Base-by-base conservation (phyloP, 2,888 invertebrate species). In the Cerceris ruficornis region DNA sequence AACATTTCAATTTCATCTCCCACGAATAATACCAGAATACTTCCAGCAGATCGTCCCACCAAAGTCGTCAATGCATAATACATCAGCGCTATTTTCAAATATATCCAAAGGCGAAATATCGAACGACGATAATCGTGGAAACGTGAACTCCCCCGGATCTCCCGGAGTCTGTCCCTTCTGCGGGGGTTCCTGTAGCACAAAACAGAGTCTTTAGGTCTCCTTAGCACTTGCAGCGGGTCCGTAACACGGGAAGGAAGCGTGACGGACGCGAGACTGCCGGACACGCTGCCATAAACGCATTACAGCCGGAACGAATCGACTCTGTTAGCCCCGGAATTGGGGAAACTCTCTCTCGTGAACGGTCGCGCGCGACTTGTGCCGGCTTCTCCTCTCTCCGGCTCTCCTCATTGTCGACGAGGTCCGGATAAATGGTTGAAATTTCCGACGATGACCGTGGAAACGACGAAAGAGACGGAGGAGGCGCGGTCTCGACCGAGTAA, bases 271-370 rank as follows among this genome's bases (percentile, higher is more conserved):
- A 55, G 61, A 68, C 69, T 66, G 80, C 54, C 64, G 81, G 83
- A 80, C 83, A 67, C 80, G 80, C 81, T 80, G 81, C 88, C 88
- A 88, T 91, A 89, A 91, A 90, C 87, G 90, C 88, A 90, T 91
- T 89, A 91, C 87, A 86, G 87, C 90, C 90, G 91, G 86, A 89
- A 90, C 91, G 89, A 91, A 91, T 90, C 81, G 80, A 66, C 80
- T 75, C 77, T 87, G 86, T 87, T 88, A 77, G 69, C 69, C 78
- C 71, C 76, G 77, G 88, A 90, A 90, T 87, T 87, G 84, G 86
- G 86, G 84, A 86, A 88, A 86, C 83, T 84, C 76, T 77, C 74
- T 75, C 80, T 70, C 60, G 55, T 75, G 66, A 59, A 80, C 54
- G 62, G 84, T 85, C 88, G 87, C 82, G 86, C 85, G 87, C 80